phyloP scores from a whole-genome alignment of 1,140 invertebrate species.

The Pseudomyrmex gracilis region DNA sequence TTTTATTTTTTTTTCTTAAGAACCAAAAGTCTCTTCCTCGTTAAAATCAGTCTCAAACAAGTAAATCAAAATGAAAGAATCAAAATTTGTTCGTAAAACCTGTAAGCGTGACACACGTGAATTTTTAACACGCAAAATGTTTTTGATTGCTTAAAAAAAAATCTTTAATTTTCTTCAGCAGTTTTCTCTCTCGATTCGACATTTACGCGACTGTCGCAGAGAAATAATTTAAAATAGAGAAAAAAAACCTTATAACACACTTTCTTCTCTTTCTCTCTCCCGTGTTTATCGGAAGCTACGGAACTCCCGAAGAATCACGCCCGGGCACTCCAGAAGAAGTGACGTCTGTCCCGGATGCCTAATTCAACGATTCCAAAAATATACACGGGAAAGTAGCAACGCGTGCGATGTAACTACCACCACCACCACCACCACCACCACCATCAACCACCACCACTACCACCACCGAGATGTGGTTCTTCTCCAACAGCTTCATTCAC shows the following conservation, averaged over 20 bases:
- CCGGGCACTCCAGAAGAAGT: conserved; percentile 12
- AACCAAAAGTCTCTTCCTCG: not conserved
- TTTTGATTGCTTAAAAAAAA: no score
- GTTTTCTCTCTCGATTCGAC: no score
- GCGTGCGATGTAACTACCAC: conserved; percentile 13
- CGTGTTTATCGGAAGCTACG: not conserved
- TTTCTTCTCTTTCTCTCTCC: not conserved
- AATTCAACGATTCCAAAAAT: conserved; percentile 76
- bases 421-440: conserved; percentile 21
- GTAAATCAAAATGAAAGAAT: no score
- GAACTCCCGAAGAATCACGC: conserved; percentile 13
- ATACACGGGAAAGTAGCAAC: conserved; percentile 67
- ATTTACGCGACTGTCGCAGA: no score
- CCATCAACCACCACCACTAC: conserved; percentile 10
- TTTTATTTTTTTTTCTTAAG: not conserved
- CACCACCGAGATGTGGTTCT: conserved; percentile 34
- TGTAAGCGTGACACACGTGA: no score
- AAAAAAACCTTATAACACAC: no score
- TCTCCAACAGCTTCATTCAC: conserved; percentile 77
- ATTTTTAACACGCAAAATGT: no score
- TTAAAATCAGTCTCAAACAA: not conserved
- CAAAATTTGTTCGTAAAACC: no score
- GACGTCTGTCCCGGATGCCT: conserved; percentile 68
- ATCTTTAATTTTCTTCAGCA: no score
- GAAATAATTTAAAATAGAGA: no score